Percentiles rank a stretch among this genome's conserved stretches.
phyloP scores from a whole-genome alignment of 1,140 invertebrate species.

The Drosophila yakuba region DNA sequence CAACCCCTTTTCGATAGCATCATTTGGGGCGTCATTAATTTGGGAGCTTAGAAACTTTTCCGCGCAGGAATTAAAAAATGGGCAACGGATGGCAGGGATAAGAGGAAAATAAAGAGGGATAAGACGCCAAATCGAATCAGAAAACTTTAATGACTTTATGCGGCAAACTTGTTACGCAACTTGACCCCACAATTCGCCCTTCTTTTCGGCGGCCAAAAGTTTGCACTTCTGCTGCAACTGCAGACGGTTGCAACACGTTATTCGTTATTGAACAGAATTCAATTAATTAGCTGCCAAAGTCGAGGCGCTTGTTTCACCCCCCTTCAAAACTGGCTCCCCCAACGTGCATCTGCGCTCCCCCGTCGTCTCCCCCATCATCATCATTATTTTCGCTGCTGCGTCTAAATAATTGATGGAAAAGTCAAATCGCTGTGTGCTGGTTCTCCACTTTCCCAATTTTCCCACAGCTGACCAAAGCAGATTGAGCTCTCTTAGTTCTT shows the following conservation, averaged over 20 bases:
- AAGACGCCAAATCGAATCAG: conserved; percentile 62
- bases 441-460: not conserved
- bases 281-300: conserved; percentile 77
- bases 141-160: conserved; percentile 79
- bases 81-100: conserved; percentile 25
- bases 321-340: not conserved
- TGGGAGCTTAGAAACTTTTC: conserved; percentile 41
- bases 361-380: not conserved
- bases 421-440: conserved; percentile 64
- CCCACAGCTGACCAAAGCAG: conserved; percentile 14
- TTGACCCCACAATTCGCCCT: conserved; percentile 40
- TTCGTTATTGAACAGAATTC: conserved; percentile 58
- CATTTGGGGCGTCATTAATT: conserved; percentile 53
- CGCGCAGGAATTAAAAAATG: conserved; percentile 3
- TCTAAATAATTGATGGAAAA: conserved; percentile 76
- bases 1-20: not conserved
- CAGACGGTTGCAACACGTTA: conserved; percentile 34
- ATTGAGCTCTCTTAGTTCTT: not conserved
- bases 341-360: conserved; percentile 16
- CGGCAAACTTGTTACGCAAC: conserved; percentile 60
- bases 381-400: conserved; percentile 22
- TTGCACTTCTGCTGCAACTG: conserved; percentile 26
- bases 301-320: conserved; percentile 2
- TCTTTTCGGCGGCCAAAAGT: conserved; percentile 1
- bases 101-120: conserved; percentile 4